These are phyloP conservation scores for Drosophila mercatorum DNA, from an alignment of 2,888 invertebrate genomes.

Conservation along the genomic window DNA sequence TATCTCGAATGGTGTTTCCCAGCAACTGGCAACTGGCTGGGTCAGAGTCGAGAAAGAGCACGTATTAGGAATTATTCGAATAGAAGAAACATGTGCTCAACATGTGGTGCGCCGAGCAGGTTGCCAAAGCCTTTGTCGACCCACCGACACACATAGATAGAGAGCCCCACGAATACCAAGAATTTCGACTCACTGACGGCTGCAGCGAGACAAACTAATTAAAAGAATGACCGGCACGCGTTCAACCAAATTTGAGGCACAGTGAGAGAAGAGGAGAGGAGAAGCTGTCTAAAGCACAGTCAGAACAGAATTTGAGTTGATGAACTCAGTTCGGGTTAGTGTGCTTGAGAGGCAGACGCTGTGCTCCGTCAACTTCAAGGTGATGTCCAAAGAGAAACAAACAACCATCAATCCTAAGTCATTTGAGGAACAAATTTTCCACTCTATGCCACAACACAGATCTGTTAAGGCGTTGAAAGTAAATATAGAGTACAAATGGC, in stretches of 20 bases:
- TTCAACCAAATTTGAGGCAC: background rate
- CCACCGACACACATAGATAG: slow-evolving; percentile 5
- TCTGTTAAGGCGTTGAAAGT: background rate
- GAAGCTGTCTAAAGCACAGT: slow-evolving; percentile 19
- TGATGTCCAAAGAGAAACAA: slow-evolving; percentile 41
- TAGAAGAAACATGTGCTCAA: slow-evolving; percentile 44
- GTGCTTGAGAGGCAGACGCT: background rate
- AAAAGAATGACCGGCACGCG: slow-evolving; percentile 54
- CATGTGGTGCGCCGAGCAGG: slow-evolving; percentile 39
- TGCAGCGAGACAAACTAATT: slow-evolving; percentile 59
- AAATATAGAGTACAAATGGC: background rate
- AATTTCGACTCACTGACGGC: slow-evolving; percentile 46
- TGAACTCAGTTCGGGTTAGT: slow-evolving; percentile 24
- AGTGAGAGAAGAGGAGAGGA: background rate
- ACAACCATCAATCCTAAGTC: slow-evolving; percentile 42
- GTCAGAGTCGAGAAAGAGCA: slow-evolving; percentile 21
- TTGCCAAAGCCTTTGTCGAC: slow-evolving; percentile 26
- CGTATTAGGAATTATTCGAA: slow-evolving; percentile 38
- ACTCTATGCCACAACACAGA: slow-evolving; percentile 9
- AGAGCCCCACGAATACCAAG: slow-evolving; percentile 28
- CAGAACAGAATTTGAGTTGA: slow-evolving; percentile 19
- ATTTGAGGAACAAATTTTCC: slow-evolving; percentile 1
- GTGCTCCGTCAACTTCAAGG: slow-evolving; percentile 42
- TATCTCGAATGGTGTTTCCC: slow-evolving; percentile 31
- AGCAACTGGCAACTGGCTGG: slow-evolving; percentile 6